phyloP scores from a whole-genome alignment of 1,140 invertebrate species.

The Nasonia vitripennis region DNA sequence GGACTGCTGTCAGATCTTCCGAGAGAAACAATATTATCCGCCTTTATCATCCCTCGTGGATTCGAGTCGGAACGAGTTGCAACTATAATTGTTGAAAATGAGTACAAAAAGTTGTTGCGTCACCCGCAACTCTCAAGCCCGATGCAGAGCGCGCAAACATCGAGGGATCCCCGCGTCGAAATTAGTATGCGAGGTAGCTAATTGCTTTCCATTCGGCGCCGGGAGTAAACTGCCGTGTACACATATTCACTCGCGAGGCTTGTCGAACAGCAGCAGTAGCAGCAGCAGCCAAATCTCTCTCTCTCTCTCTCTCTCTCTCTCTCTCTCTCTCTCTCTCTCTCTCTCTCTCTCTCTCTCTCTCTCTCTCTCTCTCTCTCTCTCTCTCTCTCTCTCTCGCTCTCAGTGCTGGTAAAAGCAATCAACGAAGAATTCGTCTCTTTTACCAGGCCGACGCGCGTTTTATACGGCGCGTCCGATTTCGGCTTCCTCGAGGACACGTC shows the following conservation, averaged over 20 bases:
- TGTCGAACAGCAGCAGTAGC: no score
- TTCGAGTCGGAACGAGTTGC: no score
- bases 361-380: no score
- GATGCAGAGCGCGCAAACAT: conserved; percentile 28
- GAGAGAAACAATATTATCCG: not conserved
- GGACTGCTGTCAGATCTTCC: not conserved
- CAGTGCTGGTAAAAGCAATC: conserved; percentile 13
- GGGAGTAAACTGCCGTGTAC: not conserved
- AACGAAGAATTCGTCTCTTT: conserved; percentile 22
- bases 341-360: no score
- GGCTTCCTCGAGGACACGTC: no score
- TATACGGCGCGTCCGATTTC: not conserved
- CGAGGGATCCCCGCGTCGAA: conserved; percentile 31
- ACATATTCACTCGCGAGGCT: not conserved
- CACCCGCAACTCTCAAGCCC: not conserved
- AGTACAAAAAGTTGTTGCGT: no score
- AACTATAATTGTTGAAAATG: no score
- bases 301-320: not conserved
- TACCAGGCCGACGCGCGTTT: not conserved
- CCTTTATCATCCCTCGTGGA: no score
- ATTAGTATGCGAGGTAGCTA: conserved; percentile 51
- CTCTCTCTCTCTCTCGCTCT: no score
- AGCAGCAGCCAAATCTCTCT: not conserved
- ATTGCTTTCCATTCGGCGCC: conserved; percentile 34
- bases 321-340: not conserved